phyloP scores from a whole-genome alignment of 2,113 vertebrate species.

The Lasiurus cinereus region DNA sequence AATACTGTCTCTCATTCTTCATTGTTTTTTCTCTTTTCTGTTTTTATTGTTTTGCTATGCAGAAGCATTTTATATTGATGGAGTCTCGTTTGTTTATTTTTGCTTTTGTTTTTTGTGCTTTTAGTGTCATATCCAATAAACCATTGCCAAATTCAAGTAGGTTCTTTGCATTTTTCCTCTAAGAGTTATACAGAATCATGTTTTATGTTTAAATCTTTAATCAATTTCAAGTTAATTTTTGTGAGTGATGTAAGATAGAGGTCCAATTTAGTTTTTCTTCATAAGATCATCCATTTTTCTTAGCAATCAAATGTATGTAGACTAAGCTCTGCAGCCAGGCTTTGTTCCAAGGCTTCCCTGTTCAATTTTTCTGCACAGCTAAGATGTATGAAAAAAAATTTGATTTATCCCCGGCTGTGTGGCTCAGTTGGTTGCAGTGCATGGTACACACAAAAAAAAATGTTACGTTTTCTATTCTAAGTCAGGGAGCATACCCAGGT shows the following conservation, averaged over 20 bases:
- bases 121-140: not conserved
- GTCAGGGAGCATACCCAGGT: not conserved
- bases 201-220: not conserved
- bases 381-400: not conserved
- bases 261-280: not conserved
- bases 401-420: too few species aligned
- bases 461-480: not conserved
- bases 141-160: not conserved
- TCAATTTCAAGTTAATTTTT: not conserved
- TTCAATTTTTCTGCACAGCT: not conserved
- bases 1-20: not conserved
- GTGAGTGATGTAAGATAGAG: not conserved
- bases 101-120: not conserved
- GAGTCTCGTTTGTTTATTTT: not conserved
- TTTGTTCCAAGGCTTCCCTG: not conserved
- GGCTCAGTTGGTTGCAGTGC: too few species aligned
- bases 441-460: not conserved
- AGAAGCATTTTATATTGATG: not conserved
- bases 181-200: not conserved
- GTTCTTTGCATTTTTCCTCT: not conserved
- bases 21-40: not conserved
- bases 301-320: not conserved
- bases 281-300: not conserved
- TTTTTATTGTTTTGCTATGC: not conserved
- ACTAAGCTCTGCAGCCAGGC: not conserved